Conservation (phyloP, 2,113 vertebrate genomes). For the Acanthisitta chloris region DNA sequence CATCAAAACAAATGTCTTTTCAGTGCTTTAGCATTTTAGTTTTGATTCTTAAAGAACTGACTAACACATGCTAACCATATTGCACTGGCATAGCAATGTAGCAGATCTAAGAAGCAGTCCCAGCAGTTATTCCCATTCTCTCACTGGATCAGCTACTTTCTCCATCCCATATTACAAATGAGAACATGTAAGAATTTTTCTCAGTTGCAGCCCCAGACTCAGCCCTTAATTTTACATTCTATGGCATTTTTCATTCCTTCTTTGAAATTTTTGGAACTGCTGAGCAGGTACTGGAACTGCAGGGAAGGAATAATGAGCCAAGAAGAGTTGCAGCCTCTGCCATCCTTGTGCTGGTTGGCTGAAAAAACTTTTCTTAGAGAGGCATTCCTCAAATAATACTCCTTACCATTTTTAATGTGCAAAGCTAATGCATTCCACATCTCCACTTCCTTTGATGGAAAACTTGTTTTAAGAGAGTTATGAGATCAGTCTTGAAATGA, state of each 20-base stretch:
- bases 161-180: background rate
- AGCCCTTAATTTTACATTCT: background rate
- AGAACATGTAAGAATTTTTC: background rate
- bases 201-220: background rate
- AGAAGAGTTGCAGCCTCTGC: background rate
- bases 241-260: background rate
- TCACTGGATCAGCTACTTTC: background rate
- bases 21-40: background rate
- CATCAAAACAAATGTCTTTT: background rate
- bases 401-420: background rate
- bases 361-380: background rate
- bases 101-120: background rate
- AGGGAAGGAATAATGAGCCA: background rate
- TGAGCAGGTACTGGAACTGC: background rate
- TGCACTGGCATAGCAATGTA: background rate
- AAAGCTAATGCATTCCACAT: background rate
- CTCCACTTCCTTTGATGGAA: background rate
- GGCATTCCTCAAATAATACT: background rate
- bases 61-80: background rate
- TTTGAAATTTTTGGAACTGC: background rate
- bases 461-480: background rate
- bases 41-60: constrained; percentile 1
- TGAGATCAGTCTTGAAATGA: background rate
- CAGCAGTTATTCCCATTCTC: background rate
- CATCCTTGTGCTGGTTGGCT: background rate